Conservation (phyloP, 2,113 vertebrate genomes). For the Channa argus region DNA sequence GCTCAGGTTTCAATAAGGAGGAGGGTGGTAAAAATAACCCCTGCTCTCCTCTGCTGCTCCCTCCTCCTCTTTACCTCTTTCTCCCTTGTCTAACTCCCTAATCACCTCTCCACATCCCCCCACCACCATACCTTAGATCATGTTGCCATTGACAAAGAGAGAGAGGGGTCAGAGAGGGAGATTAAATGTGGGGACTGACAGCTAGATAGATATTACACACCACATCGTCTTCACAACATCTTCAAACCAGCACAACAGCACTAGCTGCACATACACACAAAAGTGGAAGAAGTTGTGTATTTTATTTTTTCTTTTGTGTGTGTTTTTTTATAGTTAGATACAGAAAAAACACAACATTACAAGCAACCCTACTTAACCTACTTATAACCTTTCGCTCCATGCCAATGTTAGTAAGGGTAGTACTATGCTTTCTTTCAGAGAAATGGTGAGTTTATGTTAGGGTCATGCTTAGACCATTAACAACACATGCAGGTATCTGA, state of each 20-base stretch:
- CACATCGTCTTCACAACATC: constrained; percentile 51
- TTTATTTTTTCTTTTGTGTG: not conserved
- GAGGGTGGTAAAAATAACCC: constrained; percentile 81
- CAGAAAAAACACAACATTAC: constrained; percentile 3
- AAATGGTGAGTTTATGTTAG: constrained; percentile 31
- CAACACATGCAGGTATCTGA: constrained; percentile 39
- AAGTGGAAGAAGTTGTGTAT: not conserved
- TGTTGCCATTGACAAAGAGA: constrained; percentile 77
- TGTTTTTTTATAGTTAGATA: constrained; percentile 19
- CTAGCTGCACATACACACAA: not conserved
- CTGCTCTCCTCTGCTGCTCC: constrained; percentile 64
- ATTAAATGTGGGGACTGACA: constrained; percentile 66
- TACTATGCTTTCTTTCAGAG: constrained; percentile 25
- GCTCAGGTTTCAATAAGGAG: constrained; percentile 82
- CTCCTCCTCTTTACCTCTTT: constrained; percentile 58
- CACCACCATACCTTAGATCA: constrained; percentile 74
- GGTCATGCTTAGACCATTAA: constrained; percentile 61
- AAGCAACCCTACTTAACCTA: not conserved
- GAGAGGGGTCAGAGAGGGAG: constrained; percentile 64
- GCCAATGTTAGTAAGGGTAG: constrained; percentile 14
- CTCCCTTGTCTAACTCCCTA: constrained; percentile 64
- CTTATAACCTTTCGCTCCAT: not conserved
- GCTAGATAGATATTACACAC: constrained; percentile 62
- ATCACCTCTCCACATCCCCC: constrained; percentile 62
- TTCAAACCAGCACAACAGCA: constrained; percentile 35